These are phyloP conservation scores for Dicranocentrus wangi DNA, from an alignment of 2,888 invertebrate genomes.

Conservation along the genomic window DNA sequence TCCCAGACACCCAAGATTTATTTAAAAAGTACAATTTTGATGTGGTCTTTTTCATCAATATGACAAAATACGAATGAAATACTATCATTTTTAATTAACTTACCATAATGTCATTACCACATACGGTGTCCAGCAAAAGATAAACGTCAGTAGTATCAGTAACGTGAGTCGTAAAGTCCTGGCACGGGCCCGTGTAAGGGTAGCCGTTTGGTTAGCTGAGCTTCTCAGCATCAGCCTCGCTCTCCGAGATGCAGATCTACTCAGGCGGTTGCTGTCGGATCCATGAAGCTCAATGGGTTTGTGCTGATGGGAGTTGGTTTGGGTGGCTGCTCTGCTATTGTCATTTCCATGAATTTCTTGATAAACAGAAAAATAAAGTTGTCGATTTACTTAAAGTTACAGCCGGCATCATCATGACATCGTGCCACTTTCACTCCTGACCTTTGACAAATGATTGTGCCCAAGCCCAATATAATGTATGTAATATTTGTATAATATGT, in stretches of 20 bases:
- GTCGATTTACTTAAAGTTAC: neutral
- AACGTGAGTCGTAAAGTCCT: conserved; percentile 85
- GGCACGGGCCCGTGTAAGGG: conserved; percentile 81
- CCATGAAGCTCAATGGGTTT: neutral
- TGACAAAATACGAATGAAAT: no score
- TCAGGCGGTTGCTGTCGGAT: neutral
- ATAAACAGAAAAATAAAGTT: neutral
- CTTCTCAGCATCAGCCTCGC: conserved; percentile 59
- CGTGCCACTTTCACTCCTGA: neutral
- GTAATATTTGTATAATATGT: no score
- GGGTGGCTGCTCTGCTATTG: neutral
- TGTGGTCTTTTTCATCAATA: no score
- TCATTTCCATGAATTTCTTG: neutral
- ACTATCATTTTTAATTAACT: no score
- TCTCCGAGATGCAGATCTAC: conserved; percentile 28
- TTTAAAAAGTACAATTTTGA: no score
- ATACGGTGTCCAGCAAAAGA: conserved; percentile 86
- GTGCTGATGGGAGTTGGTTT: neutral
- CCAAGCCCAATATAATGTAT: no score
- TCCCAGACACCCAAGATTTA: no score
- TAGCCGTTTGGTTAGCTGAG: conserved; percentile 76
- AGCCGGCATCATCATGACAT: neutral
- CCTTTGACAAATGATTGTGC: no score
- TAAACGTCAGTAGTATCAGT: conserved; percentile 84
- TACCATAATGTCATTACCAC: conserved; percentile 85